Evolutionary conservation across 2,888 invertebrate species (phyloP), one percentile per base, ranked within the genome.

Genomic region (Lomographa bimaculata): DNA sequence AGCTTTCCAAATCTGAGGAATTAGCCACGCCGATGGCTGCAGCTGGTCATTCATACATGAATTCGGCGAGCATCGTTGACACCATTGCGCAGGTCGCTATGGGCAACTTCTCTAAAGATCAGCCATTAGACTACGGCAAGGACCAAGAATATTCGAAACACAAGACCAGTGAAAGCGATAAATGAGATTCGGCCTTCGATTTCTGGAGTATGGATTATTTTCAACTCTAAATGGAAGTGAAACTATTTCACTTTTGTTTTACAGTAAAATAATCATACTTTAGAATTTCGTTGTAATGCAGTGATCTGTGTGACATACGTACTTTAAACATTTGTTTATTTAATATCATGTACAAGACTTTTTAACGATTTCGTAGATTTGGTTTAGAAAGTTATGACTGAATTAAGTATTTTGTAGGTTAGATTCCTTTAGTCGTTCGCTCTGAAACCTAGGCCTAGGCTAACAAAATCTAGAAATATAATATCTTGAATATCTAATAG

Each of bases 1-100:
- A 93, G 71, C 78, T 93, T 27, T 79, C 91, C 2, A 93, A 92
- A 71, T 71, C 86, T 12, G 91, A 91, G 49, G 92, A 91, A 42
- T 79, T 90, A 38, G 62, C 77, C 6, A 75, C 80, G 7, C 75
- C 87, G 26, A 67, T 89, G 42, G 87, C 91, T 47, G 72, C 90
- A 6, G 84, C 91, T 45, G 77, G 86, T 51, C 85, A 89, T 47
- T 71, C 89, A 0, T 89, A 89, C 46, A 68, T 85, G 17, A 76
- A 69, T 20, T 65, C 83, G 0, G 65, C 81, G 5, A 83, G 76
- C 50, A 81, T 86, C 25, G 79, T 73, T 1, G 89, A 89, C 37
- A 79, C 86, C 0, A 81, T 86, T 46, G 76, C 82, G 5, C 89
- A 86, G 52, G 80, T 84, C 6, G 80, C 85, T 3, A 76, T 86